A percentile compares a stretch with the other conserved stretches of the same genome.
Conservation (phyloP, 2,888 invertebrate species). For the Cecidostiba fungosa region DNA sequence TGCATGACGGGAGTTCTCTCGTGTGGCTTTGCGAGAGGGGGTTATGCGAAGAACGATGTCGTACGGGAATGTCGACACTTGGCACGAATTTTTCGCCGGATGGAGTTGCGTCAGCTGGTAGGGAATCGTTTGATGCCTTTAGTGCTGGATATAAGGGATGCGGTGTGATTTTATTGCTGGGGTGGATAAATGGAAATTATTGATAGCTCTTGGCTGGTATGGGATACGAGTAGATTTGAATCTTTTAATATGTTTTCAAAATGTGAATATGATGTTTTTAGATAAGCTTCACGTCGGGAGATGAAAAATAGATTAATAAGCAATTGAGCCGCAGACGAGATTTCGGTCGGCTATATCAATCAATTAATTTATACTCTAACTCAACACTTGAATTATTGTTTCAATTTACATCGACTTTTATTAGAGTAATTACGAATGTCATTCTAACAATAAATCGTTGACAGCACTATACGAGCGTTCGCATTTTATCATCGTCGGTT, state of each 20-base stretch:
- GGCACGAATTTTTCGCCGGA: not conserved
- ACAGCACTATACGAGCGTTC: no score
- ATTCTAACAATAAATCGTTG: not conserved
- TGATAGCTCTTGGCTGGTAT: not conserved
- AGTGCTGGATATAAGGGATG: not conserved
- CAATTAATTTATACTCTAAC: no score
- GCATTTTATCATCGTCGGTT: no score
- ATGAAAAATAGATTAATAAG: no score
- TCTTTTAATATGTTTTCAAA: no score
- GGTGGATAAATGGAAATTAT: not conserved
- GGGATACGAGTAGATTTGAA: not conserved
- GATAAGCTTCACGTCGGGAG: no score
- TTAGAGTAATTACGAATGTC: not conserved
- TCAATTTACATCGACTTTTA: not conserved
- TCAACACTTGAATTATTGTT: not conserved
- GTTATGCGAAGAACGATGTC: no score
- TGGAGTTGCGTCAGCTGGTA: not conserved
- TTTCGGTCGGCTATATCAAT: no score
- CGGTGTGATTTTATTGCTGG: not conserved
- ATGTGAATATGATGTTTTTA: no score
- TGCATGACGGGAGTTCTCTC: conserved; percentile 28
- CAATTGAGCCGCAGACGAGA: no score
- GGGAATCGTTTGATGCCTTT: not conserved
- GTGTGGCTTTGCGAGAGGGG: no score
- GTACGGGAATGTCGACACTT: no score